Evolutionary conservation across 2,797 vertebrate genomes (phyloP).

Genomic region (Tenualosa thibaudeaui): DNA sequence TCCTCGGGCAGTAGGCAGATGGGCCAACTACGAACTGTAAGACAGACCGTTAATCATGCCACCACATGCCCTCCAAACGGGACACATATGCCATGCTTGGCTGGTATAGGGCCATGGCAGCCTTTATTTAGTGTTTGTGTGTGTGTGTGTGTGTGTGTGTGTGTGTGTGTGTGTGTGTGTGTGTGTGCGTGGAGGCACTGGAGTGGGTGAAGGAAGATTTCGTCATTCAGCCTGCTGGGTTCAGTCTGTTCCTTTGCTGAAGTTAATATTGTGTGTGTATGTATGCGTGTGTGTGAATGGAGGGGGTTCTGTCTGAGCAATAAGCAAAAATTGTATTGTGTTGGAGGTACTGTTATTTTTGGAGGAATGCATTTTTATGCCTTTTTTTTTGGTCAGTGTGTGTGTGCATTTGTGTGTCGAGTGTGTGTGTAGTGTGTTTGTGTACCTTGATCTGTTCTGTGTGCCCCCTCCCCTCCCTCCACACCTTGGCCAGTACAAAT

Average conservation of each 20-base stretch:
- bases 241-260: neutral
- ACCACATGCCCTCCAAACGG: constrained; percentile 5
- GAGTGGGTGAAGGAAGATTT: neutral
- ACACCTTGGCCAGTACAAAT: neutral
- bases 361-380: neutral
- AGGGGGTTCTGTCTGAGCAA: too few species aligned
- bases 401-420: neutral
- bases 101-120: neutral
- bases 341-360: too few species aligned
- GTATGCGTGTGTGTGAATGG: neutral
- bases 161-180: neutral
- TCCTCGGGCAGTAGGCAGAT: constrained; percentile 8
- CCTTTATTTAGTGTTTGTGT: neutral
- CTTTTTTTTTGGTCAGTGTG: neutral
- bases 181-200: neutral
- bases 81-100: constrained; percentile 4
- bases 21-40: neutral
- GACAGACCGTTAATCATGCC: neutral
- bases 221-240: neutral
- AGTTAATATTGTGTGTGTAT: neutral
- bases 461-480: neutral
- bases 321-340: too few species aligned
- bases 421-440: neutral
- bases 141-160: neutral
- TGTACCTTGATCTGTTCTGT: neutral